Conservation (phyloP, 1,140 invertebrate species). For the Archegozetes longisetosus region DNA sequence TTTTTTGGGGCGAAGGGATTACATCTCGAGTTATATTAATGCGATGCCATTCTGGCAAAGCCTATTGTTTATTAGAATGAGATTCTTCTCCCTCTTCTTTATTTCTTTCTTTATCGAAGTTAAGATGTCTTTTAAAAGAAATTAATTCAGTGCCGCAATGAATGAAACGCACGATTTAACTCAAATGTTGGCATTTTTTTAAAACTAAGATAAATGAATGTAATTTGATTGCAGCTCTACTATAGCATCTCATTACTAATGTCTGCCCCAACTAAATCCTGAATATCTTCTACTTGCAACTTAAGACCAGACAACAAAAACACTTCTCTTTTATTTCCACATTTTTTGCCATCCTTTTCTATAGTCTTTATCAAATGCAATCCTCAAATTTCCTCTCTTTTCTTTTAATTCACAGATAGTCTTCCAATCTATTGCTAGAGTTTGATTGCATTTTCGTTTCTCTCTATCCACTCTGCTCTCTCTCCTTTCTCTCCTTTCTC, state of each 20-base stretch:
- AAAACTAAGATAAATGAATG: not conserved
- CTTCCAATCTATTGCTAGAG: not conserved
- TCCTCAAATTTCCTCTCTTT: not conserved
- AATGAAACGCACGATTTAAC: not conserved
- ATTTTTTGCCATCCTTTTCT: no score
- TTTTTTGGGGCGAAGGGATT: not conserved
- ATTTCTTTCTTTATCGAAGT: not conserved
- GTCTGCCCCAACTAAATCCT: not conserved
- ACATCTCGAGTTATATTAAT: not conserved
- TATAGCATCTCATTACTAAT: not conserved
- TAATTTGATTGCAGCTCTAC: not conserved
- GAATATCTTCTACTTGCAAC: not conserved
- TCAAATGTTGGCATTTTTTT: not conserved
- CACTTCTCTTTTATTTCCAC: no score
- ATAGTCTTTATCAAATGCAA: no score
- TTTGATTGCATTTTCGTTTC: not conserved
- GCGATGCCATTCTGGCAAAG: not conserved
- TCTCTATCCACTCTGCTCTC: slow-evolving; percentile 1
- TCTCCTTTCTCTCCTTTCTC: not conserved
- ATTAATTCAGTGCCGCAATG: not conserved
- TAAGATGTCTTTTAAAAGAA: not conserved
- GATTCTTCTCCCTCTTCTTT: not conserved
- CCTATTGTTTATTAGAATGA: not conserved
- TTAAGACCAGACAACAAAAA: no score
- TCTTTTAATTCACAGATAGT: not conserved